Evolutionary conservation across 1,140 invertebrate genomes (phyloP).

Genomic region (Trialeurodes vaporariorum): DNA sequence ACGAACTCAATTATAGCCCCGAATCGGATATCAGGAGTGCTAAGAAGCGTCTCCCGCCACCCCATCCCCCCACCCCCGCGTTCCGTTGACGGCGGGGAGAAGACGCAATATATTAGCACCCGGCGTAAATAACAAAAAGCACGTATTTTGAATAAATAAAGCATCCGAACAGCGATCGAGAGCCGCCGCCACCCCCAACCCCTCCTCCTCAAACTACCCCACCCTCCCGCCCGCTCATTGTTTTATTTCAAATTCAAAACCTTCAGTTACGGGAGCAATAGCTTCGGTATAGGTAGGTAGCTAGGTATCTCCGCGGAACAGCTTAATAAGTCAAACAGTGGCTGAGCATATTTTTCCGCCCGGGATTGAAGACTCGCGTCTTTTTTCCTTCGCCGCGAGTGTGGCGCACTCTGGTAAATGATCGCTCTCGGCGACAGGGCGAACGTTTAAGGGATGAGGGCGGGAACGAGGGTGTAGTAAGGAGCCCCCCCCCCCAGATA

Average conservation of each 20-base stretch:
- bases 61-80: too few species aligned
- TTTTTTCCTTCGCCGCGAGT: too few species aligned
- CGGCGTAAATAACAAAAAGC: background rate
- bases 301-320: too few species aligned
- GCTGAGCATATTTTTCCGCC: background rate
- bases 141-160: conserved; percentile 1
- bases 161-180: background rate
- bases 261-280: too few species aligned
- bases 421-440: background rate
- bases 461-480: too few species aligned
- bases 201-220: too few species aligned
- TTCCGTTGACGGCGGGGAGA: too few species aligned
- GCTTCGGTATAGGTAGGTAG: too few species aligned
- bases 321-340: background rate
- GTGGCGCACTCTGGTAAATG: background rate
- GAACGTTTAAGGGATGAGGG: background rate
- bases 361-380: background rate
- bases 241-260: conserved; percentile 1
- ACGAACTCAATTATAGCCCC: background rate
- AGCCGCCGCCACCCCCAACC: too few species aligned
- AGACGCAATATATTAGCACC: background rate
- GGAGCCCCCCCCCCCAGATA: too few species aligned
- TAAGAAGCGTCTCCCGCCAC: too few species aligned
- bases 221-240: too few species aligned
- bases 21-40: background rate